These are phyloP conservation scores for Mungos mungo DNA, from an alignment of 2,113 vertebrate genomes.

Conservation along the genomic window DNA sequence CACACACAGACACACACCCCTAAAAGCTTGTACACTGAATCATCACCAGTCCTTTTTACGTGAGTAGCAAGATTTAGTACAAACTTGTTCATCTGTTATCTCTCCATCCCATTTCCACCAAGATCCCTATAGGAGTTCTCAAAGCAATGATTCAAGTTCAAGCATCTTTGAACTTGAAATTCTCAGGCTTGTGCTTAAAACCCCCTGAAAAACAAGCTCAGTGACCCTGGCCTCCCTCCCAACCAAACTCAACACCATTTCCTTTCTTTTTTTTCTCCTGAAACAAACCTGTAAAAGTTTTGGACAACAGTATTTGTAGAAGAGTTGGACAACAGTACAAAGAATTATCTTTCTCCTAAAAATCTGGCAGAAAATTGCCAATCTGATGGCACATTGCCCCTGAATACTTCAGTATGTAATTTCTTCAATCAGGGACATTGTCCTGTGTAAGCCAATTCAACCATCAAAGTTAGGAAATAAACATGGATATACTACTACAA, in stretches of 20 bases:
- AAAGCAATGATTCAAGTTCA: neutral
- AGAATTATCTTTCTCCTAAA: constrained; percentile 11
- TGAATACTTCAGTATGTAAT: too few species aligned
- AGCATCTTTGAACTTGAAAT: neutral
- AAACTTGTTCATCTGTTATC: neutral
- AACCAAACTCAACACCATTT: neutral
- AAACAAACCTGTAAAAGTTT: neutral
- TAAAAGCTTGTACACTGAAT: neutral
- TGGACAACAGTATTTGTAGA: neutral
- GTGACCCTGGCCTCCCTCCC: neutral
- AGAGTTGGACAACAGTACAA: neutral
- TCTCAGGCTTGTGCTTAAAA: neutral
- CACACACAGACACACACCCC: neutral
- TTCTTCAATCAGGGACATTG: neutral
- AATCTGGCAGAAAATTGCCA: neutral
- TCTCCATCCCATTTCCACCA: neutral
- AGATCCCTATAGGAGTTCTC: neutral
- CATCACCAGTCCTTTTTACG: neutral
- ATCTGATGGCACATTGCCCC: neutral
- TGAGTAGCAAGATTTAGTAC: neutral
- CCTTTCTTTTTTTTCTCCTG: neutral
- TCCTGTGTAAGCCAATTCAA: neutral
- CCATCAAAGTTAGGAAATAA: neutral
- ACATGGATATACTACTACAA: accelerated
- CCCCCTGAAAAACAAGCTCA: neutral